These are phyloP conservation scores for Neria commutata DNA, from an alignment of 2,888 invertebrate species.

Conservation along the genomic window DNA sequence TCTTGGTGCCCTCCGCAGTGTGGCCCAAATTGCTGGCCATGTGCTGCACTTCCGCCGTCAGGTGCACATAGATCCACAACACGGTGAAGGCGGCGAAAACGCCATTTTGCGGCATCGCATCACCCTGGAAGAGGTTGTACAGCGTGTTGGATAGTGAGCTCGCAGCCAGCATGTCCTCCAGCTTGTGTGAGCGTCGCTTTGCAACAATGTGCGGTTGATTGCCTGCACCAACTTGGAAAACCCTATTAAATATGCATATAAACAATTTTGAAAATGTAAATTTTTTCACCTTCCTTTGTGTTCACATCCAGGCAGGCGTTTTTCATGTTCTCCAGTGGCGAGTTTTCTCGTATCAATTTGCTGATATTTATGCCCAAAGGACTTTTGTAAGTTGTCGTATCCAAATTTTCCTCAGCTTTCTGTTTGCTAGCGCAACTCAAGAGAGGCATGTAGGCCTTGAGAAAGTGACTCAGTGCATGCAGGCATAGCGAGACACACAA, in stretches of 20 bases:
- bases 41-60: slow-evolving; percentile 70
- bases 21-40: slow-evolving; percentile 57
- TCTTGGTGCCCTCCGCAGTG: neutral
- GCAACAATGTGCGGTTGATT: slow-evolving; percentile 27
- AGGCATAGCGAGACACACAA: neutral
- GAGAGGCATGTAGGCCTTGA: no score
- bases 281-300: neutral
- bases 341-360: slow-evolving; percentile 23
- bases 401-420: neutral
- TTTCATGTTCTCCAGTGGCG: no score
- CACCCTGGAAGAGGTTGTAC: slow-evolving; percentile 33
- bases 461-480: no score
- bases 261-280: neutral
- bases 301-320: no score
- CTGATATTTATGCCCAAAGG: neutral
- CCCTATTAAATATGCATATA: neutral
- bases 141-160: slow-evolving; percentile 36
- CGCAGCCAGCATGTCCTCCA: slow-evolving; percentile 33
- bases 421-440: no score
- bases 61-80: slow-evolving; percentile 71
- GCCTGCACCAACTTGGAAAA: slow-evolving; percentile 7
- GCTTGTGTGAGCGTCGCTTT: slow-evolving; percentile 24
- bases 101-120: slow-evolving; percentile 29
- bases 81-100: slow-evolving; percentile 66
- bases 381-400: neutral